Evolutionary conservation across 2,888 invertebrate species (phyloP), one percentile per base, ranked within the genome.

Genomic region (Rhimphoctona megacephalus): DNA sequence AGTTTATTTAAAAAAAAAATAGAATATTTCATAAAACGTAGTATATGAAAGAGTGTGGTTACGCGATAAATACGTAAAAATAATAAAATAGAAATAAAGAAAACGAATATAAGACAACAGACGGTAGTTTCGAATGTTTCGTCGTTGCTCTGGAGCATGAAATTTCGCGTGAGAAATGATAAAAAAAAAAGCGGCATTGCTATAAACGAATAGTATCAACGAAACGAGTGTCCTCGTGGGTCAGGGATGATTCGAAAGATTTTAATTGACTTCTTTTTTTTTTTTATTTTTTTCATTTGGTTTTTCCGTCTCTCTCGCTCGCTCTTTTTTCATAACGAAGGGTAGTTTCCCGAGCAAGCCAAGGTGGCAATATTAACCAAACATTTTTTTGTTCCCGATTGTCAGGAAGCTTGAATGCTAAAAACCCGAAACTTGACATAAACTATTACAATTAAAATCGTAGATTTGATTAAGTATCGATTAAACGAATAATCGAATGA

Each of bases 291-390:
- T 61, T 61, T 54, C 46, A 33, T 76, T 30, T 30, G 43, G 14
- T 70, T 30, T 57, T 19, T 67, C 25, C 49, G 36, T 67, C 69
- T 78, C 72, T 54, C 69, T 82, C 69, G 36, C 81, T 82, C 66
- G 46, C 67, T 67, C 81, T 66, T 67, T 61, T 82, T 82, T 70
- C 77, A 77, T 72, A 85, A 85, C 84, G 82, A 87, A 82, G 87
- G 88, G 85, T 85, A 87, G 88, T 90, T 91, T 89, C 90, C 87
- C 90, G 90, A 89, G 89, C 86, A 76, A 93, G 92, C 93, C 94
- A 92, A 94, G 94, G 94, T 94, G 94, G 94, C 92, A 94, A 92
- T 91, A 92, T 93, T 94, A 94, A 94, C 94, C 94, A 93, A 94
- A 94, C 94, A 87, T 94, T 94, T 94, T 85, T 86, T 91, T 90